Conservation (phyloP, 2,888 invertebrate genomes). For the Cylloceria caligata region DNA sequence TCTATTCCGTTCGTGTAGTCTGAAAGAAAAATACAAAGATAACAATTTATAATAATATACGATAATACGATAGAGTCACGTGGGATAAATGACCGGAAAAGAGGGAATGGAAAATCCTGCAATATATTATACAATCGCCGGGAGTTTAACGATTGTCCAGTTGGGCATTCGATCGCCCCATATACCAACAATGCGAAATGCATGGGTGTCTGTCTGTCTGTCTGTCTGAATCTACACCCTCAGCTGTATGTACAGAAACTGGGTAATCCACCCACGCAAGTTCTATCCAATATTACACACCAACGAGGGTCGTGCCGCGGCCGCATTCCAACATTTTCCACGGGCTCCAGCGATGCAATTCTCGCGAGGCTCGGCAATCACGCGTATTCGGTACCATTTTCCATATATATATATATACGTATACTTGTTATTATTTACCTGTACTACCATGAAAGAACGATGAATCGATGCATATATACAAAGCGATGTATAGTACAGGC, state of each 20-base stretch:
- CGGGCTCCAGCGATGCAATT: constrained; percentile 32
- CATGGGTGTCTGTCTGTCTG: neutral
- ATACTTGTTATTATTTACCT: neutral
- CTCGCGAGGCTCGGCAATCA: constrained; percentile 7
- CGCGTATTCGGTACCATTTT: constrained; percentile 3
- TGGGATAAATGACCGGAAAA: constrained; percentile 33
- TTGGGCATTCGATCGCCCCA: neutral
- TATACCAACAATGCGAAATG: neutral
- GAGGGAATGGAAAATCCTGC: constrained; percentile 21
- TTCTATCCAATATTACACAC: constrained; percentile 25
- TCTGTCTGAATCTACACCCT: neutral
- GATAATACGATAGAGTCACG: neutral
- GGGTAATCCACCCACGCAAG: constrained; percentile 23
- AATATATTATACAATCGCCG: neutral
- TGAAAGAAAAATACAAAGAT: constrained; percentile 66
- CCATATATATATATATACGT: neutral
- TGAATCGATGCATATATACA: constrained; percentile 11
- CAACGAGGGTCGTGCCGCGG: constrained; percentile 1
- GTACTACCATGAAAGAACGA: too few relatives aligned
- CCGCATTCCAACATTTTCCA: constrained; percentile 32
- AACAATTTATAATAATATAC: neutral
- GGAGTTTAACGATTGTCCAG: constrained; percentile 13
- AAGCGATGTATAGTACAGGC: neutral
- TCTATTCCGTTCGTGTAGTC: constrained; percentile 80
- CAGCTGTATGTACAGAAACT: neutral